phyloP scores from a whole-genome alignment of 2,113 vertebrate species.

The Aegypius monachus region DNA sequence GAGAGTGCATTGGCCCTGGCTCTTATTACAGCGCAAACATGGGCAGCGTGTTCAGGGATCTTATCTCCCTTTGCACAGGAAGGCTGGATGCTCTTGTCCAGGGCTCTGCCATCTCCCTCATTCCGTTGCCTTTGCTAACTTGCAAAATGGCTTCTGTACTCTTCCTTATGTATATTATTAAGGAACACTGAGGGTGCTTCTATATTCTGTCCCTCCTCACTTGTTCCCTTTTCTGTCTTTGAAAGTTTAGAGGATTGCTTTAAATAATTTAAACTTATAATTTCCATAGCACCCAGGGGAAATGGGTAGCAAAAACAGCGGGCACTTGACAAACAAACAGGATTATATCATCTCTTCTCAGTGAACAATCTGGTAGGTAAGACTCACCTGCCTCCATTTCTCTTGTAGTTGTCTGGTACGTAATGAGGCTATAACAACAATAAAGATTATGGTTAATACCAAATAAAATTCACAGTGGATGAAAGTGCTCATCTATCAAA shows the following conservation, averaged over 20 bases:
- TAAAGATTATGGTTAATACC: not conserved
- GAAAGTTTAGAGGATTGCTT: not conserved
- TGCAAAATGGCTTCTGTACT: not conserved
- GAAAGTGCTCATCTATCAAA: not conserved
- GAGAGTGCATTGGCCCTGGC: not conserved
- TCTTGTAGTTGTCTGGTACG: slow-evolving; percentile 98
- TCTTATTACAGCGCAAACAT: rapidly evolving
- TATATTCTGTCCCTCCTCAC: not conserved
- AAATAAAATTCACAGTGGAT: not conserved
- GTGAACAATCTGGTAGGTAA: not conserved
- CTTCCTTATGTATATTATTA: not conserved
- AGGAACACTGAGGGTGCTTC: not conserved
- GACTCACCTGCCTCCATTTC: slow-evolving; percentile 90
- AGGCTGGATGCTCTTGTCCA: not conserved
- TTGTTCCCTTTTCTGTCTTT: not conserved
- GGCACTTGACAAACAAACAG: not conserved
- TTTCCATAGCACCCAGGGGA: not conserved
- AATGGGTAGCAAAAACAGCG: not conserved
- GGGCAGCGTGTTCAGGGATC: not conserved
- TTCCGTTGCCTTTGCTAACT: not conserved
- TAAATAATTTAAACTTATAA: not conserved
- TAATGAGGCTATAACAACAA: slow-evolving; percentile 88
- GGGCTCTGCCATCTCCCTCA: not conserved
- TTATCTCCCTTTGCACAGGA: not conserved
- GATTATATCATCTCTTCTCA: not conserved